Conservation (phyloP, 2,888 invertebrate species). For the Acleris laterana region DNA sequence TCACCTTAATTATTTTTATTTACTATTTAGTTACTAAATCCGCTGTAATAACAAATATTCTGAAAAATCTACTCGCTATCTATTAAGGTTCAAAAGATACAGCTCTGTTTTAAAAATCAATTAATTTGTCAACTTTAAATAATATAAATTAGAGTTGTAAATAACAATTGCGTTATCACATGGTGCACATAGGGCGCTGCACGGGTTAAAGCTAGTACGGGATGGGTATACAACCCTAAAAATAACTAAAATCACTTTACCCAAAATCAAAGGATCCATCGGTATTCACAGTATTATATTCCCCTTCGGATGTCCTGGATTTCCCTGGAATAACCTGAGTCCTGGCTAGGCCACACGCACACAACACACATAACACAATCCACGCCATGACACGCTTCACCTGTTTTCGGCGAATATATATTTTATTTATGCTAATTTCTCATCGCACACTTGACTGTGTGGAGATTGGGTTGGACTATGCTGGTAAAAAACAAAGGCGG, state of each 20-base stretch:
- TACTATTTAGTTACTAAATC: too few species aligned
- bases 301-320: slow-evolving; percentile 79
- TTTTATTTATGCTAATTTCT: slow-evolving; percentile 43
- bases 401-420: slow-evolving; percentile 30
- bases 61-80: too few species aligned
- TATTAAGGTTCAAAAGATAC: too few species aligned
- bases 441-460: slow-evolving; percentile 52
- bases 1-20: too few species aligned
- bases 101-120: too few species aligned
- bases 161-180: too few species aligned
- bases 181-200: too few species aligned
- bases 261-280: slow-evolving; percentile 92
- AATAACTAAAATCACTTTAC: slow-evolving; percentile 56
- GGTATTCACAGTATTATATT: slow-evolving; percentile 86
- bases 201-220: too few species aligned
- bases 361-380: slow-evolving; percentile 67
- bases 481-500: slow-evolving; percentile 71
- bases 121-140: too few species aligned
- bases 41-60: too few species aligned
- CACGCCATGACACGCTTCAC: slow-evolving; percentile 53
- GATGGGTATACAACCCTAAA: background rate
- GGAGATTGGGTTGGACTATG: slow-evolving; percentile 67
- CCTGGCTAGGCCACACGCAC: slow-evolving; percentile 68
- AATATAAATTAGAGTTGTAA: too few species aligned
- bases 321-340: slow-evolving; percentile 78